phyloP scores from a whole-genome alignment of 2,888 invertebrate species.

The Cheiracanthium punctorium region DNA sequence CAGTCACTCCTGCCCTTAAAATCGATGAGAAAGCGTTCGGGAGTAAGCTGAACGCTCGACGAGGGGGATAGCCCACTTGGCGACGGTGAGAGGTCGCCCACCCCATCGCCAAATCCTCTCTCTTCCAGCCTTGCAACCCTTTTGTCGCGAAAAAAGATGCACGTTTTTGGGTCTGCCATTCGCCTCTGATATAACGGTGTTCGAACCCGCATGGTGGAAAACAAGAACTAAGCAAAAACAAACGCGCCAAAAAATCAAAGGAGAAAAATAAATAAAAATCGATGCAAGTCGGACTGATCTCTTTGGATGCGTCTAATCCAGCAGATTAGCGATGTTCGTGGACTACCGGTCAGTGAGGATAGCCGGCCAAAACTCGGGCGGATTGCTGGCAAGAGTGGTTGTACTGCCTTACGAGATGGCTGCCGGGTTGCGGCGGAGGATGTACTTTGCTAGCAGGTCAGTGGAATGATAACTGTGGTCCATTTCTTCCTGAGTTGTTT shows the following conservation, averaged over 20 bases:
- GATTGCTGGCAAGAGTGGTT: constrained; percentile 17
- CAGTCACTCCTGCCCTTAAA: not conserved
- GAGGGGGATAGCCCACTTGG: constrained; percentile 12
- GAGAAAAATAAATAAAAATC: not conserved
- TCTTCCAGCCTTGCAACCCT: constrained; percentile 18
- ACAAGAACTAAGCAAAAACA: constrained; percentile 15
- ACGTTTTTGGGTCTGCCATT: constrained; percentile 51
- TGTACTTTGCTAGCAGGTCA: constrained; percentile 54
- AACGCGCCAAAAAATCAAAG: not conserved
- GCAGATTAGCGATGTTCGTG: constrained; percentile 46
- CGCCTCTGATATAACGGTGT: constrained; percentile 23
- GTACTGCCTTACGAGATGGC: constrained; percentile 13
- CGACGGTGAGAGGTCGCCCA: constrained; percentile 16
- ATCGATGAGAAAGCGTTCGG: constrained; percentile 3
- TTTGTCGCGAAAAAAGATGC: constrained; percentile 22
- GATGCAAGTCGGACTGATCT: too few species aligned
- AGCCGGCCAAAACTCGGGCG: not conserved
- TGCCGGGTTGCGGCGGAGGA: constrained; percentile 36
- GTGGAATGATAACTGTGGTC: constrained; percentile 28
- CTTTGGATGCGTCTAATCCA: constrained; percentile 12
- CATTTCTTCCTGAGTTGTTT: too few species aligned
- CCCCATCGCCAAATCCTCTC: constrained; percentile 30
- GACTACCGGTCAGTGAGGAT: constrained; percentile 34
- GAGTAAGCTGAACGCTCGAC: not conserved
- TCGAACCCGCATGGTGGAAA: constrained; percentile 30